Conservation (phyloP, 2,113 vertebrate genomes). For the Propithecus coquereli region DNA sequence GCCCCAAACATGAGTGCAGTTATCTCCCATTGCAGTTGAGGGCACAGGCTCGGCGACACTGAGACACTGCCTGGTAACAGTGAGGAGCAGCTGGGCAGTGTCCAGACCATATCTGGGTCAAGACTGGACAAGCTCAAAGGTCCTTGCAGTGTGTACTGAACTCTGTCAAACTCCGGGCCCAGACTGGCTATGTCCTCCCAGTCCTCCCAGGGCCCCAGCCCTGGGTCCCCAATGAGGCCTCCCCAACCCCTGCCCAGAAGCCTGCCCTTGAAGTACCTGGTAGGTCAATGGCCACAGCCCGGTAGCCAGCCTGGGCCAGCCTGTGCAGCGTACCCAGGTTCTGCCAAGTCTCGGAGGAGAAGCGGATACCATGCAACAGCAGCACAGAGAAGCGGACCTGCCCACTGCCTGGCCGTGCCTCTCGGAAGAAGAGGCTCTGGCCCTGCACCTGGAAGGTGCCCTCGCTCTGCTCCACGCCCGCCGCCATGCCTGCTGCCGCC, state of each 20-base stretch:
- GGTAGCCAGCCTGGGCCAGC: constrained; percentile 89
- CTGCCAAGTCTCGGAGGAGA: constrained; percentile 95
- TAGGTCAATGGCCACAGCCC: constrained; percentile 92
- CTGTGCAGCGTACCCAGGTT: constrained; percentile 86
- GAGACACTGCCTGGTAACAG: neutral
- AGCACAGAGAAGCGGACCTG: constrained; percentile 83
- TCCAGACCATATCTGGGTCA: neutral
- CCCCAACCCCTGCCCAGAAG: neutral
- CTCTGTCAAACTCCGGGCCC: neutral
- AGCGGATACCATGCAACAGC: constrained; percentile 94
- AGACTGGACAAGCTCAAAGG: neutral
- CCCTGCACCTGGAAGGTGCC: constrained; percentile 83
- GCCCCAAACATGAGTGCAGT: neutral
- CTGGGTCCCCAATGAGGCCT: neutral
- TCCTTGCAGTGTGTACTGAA: neutral
- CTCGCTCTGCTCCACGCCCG: constrained; percentile 74
- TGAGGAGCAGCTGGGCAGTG: neutral
- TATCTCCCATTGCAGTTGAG: neutral
- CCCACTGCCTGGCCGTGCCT: constrained; percentile 75
- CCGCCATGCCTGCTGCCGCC: constrained; percentile 80
- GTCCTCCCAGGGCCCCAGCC: neutral
- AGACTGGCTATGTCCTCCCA: neutral
- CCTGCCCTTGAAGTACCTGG: constrained; percentile 85
- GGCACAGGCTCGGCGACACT: neutral
- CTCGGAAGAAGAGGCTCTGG: constrained; percentile 90